Conservation (phyloP, 2,888 invertebrate species). For the Oscheius sp. region DNA sequence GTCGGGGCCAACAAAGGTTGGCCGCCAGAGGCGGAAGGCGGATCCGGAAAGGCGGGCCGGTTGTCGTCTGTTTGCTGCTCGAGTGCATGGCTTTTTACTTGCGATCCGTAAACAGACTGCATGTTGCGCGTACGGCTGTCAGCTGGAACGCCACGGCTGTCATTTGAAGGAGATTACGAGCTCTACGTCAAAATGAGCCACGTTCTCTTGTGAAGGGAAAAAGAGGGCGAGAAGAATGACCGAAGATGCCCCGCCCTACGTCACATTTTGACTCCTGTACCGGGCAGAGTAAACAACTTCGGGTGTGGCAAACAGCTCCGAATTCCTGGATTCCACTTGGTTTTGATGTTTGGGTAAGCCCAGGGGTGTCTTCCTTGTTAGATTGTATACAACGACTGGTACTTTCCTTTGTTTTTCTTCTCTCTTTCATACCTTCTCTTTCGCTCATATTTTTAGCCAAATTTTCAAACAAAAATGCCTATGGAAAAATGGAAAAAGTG, state of each 20-base stretch:
- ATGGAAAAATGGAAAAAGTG: too few relatives aligned
- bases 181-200: background rate
- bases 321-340: slow-evolving; percentile 6
- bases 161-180: background rate
- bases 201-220: background rate
- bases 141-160: background rate
- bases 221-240: background rate
- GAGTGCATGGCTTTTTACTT: slow-evolving; percentile 30
- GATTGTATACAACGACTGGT: background rate
- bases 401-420: too few relatives aligned
- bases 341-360: slow-evolving; percentile 9
- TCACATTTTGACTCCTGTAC: slow-evolving; percentile 22
- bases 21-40: slow-evolving; percentile 21
- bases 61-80: slow-evolving; percentile 26
- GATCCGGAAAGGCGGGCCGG: slow-evolving; percentile 24
- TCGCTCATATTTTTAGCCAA: too few relatives aligned
- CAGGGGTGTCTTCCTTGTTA: background rate
- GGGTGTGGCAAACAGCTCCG: slow-evolving; percentile 10
- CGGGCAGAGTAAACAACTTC: slow-evolving; percentile 9
- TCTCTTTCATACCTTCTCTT: too few relatives aligned
- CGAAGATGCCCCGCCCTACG: background rate
- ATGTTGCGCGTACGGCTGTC: background rate
- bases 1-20: background rate
- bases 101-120: slow-evolving; percentile 27
- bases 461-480: too few relatives aligned